Conservation (phyloP, 2,888 invertebrate species). For the Deilephila elpenor region DNA sequence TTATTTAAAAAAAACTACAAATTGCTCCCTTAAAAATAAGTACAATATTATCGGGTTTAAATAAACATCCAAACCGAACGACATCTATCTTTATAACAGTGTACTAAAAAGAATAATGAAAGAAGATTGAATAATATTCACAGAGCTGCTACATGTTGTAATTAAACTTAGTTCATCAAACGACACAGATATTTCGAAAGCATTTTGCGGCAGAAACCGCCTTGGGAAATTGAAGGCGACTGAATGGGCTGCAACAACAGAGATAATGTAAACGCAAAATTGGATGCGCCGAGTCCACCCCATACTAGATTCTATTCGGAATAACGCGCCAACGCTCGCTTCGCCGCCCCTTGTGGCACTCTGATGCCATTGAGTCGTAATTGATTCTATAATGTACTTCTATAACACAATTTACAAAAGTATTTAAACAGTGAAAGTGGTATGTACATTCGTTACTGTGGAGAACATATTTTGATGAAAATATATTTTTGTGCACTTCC, state of each 20-base stretch:
- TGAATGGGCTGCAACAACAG: conserved; percentile 63
- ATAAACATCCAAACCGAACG: too few relatives aligned
- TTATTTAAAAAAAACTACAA: too few relatives aligned
- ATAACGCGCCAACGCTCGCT: conserved; percentile 39
- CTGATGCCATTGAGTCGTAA: conserved; percentile 25
- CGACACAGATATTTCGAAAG: conserved; percentile 49
- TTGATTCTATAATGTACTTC: conserved; percentile 27
- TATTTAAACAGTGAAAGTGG: not conserved
- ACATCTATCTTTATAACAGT: not conserved
- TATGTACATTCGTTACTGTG: too few relatives aligned
- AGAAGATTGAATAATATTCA: not conserved
- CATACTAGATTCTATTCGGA: conserved; percentile 49
- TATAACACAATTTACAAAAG: conserved; percentile 3
- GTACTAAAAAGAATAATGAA: not conserved
- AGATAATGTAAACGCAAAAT: conserved; percentile 67
- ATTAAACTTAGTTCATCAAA: conserved; percentile 49
- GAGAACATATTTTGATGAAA: too few relatives aligned
- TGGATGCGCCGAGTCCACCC: conserved; percentile 57
- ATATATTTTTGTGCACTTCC: too few relatives aligned
- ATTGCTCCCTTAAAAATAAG: too few relatives aligned
- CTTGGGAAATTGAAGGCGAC: conserved; percentile 58
- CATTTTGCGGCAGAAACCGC: conserved; percentile 51
- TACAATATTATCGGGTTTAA: too few relatives aligned
- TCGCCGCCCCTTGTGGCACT: conserved; percentile 29
- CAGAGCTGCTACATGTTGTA: conserved; percentile 30